Evolutionary conservation across 1,140 invertebrate species (phyloP).

Genomic region (Portunus trituberculatus): DNA sequence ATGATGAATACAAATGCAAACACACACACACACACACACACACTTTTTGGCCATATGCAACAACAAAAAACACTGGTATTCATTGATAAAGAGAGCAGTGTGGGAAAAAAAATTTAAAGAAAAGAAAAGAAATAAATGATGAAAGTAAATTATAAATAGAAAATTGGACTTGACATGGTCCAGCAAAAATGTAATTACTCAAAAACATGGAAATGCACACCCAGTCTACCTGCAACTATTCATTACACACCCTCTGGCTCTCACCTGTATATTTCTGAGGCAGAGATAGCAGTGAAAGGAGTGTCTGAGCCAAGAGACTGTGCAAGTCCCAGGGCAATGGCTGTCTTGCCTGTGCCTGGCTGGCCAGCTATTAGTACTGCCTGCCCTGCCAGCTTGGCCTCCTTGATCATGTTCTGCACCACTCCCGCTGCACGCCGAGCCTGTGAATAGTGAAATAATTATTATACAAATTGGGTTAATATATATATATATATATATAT

Average conservation of each 20-base stretch:
- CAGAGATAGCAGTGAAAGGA: conserved; percentile 98
- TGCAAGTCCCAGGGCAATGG: conserved; percentile 97
- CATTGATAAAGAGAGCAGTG: too few relatives aligned
- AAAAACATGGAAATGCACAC: too few relatives aligned
- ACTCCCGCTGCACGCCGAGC: conserved; percentile 96
- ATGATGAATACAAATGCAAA: background rate
- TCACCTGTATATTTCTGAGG: conserved; percentile 94
- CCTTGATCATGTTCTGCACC: conserved; percentile 98
- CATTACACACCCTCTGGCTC: background rate
- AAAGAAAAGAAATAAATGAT: too few relatives aligned
- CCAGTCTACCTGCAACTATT: too few relatives aligned
- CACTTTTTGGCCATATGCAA: too few relatives aligned
- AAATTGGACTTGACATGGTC: too few relatives aligned
- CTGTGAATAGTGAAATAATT: conserved; percentile 80
- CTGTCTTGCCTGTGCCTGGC: conserved; percentile 98
- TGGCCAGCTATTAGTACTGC: conserved; percentile 97
- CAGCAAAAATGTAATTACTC: too few relatives aligned
- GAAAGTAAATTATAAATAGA: too few relatives aligned
- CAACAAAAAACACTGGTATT: too few relatives aligned
- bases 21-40: background rate
- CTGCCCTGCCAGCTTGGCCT: conserved; percentile 98
- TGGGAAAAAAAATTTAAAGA: too few relatives aligned
- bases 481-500: conserved; percentile 14
- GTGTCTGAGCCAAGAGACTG: conserved; percentile 97
- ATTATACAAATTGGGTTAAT: background rate